phyloP scores from a whole-genome alignment of 2,113 vertebrate genomes.

The Rhinolophus ferrumequinum region DNA sequence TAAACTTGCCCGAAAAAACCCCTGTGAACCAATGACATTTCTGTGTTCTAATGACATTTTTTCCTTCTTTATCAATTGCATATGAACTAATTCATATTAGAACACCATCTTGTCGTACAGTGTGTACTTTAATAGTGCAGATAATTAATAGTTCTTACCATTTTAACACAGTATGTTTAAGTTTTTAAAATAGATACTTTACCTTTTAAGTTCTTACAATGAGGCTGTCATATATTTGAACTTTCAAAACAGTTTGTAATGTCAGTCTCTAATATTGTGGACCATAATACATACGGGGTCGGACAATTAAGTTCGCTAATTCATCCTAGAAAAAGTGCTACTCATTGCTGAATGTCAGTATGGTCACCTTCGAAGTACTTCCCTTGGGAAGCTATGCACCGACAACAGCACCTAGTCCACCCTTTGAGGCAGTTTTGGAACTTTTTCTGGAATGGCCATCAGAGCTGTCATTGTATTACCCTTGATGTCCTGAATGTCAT shows the following conservation, averaged over 20 bases:
- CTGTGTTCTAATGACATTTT: neutral
- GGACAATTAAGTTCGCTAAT: no score
- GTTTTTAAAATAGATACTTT: constrained; percentile 1
- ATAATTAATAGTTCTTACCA: neutral
- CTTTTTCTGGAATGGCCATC: no score
- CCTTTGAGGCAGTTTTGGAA: no score
- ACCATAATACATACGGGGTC: neutral
- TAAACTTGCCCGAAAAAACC: neutral
- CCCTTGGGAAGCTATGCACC: no score
- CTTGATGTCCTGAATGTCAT: no score
- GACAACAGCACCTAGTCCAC: no score
- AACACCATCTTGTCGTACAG: neutral
- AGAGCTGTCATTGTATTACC: no score
- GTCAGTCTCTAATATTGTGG: neutral
- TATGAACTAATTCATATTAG: neutral
- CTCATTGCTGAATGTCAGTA: no score
- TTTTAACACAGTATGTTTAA: neutral
- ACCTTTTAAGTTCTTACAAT: neutral
- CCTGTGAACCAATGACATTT: neutral
- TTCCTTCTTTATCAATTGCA: neutral
- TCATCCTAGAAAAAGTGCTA: no score
- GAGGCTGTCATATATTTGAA: neutral
- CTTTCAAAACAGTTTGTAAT: neutral
- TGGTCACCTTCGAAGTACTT: no score
- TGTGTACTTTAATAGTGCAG: neutral